Evolutionary conservation across 2,797 vertebrate species (phyloP), one percentile per base, ranked within the genome.

Genomic region (Hydrocynus forskahlii): DNA sequence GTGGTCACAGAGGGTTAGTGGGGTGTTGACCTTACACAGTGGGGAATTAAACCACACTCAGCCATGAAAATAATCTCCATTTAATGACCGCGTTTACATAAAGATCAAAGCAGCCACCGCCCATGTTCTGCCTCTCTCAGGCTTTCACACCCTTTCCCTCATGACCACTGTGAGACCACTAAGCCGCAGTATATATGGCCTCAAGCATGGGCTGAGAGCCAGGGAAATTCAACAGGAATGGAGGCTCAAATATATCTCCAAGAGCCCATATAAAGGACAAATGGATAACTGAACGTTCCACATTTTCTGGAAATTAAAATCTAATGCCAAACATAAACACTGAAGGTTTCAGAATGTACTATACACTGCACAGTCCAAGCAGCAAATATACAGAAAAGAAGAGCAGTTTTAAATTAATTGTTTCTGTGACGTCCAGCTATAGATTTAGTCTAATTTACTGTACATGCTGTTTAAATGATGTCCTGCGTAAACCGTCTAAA

Each of bases 51-150:
- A 75, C 55, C 43, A 74, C 48, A 38, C 50, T 72, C 13, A 74
- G 45, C 29, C 21, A 66, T 67, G 71, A 54, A 13, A 13, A 60
- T 80, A 83, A 83, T 62, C 8, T 19, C 67, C 57, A 21, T n/a
- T 25, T 81, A 74, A 80, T 86, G 81, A 80, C 55, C 29, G 23
- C 8, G 57, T 74, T 82, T 74, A 80, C 62, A 80, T 21, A 60
- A 62, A 81, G 71, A 84, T 80, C 38, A 83, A 84, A 82, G 75
- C 50, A 45, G 73, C 48, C 68, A 79, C 45, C 29, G 57, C 62
- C 75, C 71, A 48, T 74, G 57, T 72, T 17, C 60, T 50, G 54
- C 2, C 12, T 55, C n/a, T 17, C 19, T 59, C 54, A 45, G 35
- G 57, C 57, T 45, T 63, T 72, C 43, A 60, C 50, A 69, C 67